Percentiles rank a stretch among this genome's conserved stretches.
Conservation (phyloP, 2,888 invertebrate species). For the Apotomis betuletana region DNA sequence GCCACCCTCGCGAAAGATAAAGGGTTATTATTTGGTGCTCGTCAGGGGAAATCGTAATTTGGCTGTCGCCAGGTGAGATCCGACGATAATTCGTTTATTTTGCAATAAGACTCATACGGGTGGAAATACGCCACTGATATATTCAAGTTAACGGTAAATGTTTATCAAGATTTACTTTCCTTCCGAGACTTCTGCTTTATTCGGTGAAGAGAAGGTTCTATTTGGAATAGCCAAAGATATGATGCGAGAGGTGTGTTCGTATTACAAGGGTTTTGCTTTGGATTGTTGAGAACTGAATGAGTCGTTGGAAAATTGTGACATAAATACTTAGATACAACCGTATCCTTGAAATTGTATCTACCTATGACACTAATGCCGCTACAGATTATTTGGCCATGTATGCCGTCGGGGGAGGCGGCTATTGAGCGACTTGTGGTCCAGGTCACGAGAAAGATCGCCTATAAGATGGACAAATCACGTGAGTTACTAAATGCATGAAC, state of each 20-base stretch:
- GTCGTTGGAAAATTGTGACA: no score
- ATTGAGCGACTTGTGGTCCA: no score
- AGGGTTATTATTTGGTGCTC: slow-evolving; percentile 56
- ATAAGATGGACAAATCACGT: no score
- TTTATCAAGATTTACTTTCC: slow-evolving; percentile 12
- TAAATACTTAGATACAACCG: no score
- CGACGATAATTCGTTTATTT: slow-evolving; percentile 44
- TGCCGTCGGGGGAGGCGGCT: no score
- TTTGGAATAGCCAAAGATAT: neutral
- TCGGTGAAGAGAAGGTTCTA: neutral
- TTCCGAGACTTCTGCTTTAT: neutral
- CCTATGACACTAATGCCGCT: no score
- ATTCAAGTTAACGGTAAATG: neutral
- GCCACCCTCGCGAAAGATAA: slow-evolving; percentile 51
- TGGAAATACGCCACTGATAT: neutral
- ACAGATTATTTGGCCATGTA: no score
- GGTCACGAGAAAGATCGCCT: no score
- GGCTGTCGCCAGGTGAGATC: slow-evolving; percentile 46
- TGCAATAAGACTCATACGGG: slow-evolving; percentile 11
- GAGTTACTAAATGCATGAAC: no score
- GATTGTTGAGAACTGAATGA: neutral
- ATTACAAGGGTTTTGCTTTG: neutral
- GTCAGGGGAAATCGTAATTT: slow-evolving; percentile 44
- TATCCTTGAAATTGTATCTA: no score
- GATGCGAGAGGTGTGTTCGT: neutral